Conservation (phyloP, 2,888 invertebrate species). For the Leucophenga montana region DNA sequence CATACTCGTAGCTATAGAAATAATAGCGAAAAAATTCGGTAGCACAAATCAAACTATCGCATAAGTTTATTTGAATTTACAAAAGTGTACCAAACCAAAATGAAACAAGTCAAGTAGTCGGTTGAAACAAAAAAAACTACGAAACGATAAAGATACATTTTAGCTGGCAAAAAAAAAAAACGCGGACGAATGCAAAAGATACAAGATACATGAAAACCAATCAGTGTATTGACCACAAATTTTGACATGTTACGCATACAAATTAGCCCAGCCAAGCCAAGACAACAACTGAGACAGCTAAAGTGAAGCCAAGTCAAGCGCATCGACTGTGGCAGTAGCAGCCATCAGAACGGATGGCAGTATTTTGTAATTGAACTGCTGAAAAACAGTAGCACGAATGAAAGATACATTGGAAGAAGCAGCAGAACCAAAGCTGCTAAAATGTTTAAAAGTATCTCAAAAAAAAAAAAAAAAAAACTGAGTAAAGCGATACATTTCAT, state of each 20-base stretch:
- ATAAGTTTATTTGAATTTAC: not conserved
- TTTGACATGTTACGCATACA: constrained; percentile 68
- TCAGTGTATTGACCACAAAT: constrained; percentile 68
- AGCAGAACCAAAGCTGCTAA: too few relatives aligned
- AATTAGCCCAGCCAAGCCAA: constrained; percentile 53
- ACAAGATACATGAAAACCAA: constrained; percentile 62
- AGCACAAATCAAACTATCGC: too few relatives aligned
- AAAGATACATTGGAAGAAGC: not conserved
- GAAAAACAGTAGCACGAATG: not conserved
- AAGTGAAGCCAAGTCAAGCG: not conserved
- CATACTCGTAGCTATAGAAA: too few relatives aligned
- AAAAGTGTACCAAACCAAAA: too few relatives aligned
- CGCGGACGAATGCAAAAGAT: constrained; percentile 20
- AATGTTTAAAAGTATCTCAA: constrained; percentile 3
- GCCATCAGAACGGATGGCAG: too few relatives aligned
- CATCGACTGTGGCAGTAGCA: too few relatives aligned
- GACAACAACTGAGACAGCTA: not conserved
- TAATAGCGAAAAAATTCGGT: too few relatives aligned
- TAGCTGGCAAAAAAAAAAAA: not conserved
- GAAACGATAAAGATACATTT: not conserved
- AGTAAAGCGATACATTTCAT: constrained; percentile 46
- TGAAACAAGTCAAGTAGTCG: too few relatives aligned
- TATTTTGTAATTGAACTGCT: too few relatives aligned
- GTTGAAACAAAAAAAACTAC: too few relatives aligned
- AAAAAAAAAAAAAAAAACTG: constrained; percentile 27